Evolutionary conservation across 2,113 vertebrate genomes (phyloP).

Genomic region (Hypocryptadius cinnamomeus): DNA sequence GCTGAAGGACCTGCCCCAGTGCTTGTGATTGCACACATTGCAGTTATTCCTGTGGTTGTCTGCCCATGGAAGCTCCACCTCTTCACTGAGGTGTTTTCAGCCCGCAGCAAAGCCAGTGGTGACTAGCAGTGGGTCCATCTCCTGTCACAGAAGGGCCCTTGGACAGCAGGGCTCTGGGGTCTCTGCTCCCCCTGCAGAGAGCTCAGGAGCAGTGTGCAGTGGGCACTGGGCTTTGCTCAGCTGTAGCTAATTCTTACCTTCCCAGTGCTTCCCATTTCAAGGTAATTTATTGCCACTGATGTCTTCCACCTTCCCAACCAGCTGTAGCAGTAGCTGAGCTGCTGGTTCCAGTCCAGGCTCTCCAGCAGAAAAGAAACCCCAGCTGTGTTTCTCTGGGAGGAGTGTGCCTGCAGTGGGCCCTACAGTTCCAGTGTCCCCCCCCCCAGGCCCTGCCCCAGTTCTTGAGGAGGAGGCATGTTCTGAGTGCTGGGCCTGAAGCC

Average conservation of each 20-base stretch:
- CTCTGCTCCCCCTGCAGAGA: not conserved
- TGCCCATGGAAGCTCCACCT: not conserved
- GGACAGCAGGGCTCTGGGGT: not conserved
- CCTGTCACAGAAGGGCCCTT: not conserved
- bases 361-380: not conserved
- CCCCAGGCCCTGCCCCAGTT: not conserved
- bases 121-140: not conserved
- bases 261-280: not conserved
- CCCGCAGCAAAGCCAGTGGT: not conserved
- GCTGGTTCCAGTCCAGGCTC: not conserved
- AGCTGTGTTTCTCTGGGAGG: not conserved
- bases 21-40: not conserved
- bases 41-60: not conserved
- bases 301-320: not conserved
- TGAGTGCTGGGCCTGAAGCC: not conserved
- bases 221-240: not conserved
- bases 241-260: not conserved
- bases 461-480: not conserved
- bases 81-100: not conserved
- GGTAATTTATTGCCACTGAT: not conserved
- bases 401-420: not conserved
- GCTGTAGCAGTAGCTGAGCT: not conserved
- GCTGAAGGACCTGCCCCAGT: not conserved
- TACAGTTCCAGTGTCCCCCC: not conserved
- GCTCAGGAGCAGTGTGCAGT: not conserved